These are phyloP conservation scores for Diadromus collaris DNA, from an alignment of 2,888 invertebrate genomes.

Conservation along the genomic window DNA sequence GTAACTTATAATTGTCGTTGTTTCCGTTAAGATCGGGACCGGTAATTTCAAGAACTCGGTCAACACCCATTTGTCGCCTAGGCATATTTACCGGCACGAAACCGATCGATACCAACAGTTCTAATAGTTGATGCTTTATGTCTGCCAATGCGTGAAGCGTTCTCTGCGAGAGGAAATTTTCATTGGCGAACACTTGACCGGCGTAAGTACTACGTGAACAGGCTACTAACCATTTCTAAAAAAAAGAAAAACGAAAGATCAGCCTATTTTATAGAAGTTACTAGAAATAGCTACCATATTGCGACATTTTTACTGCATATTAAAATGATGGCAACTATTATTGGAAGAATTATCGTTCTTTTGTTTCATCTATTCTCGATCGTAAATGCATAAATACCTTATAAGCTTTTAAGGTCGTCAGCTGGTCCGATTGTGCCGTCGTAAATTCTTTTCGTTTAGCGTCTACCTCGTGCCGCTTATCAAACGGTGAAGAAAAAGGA, in stretches of 20 bases:
- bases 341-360: not conserved
- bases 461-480: conserved; percentile 86
- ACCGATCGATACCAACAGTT: conserved; percentile 88
- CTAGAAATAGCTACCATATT: not conserved
- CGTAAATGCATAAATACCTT: conserved; percentile 82
- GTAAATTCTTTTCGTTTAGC: conserved; percentile 89
- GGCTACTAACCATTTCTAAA: conserved; percentile 90
- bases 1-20: conserved; percentile 87
- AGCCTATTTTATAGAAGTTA: not conserved
- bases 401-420: conserved; percentile 92
- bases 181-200: conserved; percentile 89
- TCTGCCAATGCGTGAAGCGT: conserved; percentile 93
- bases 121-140: conserved; percentile 91
- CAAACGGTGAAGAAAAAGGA: conserved; percentile 89
- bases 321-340: not conserved
- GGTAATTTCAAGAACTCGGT: conserved; percentile 85
- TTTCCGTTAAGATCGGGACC: conserved; percentile 87
- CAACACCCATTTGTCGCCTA: conserved; percentile 82
- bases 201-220: conserved; percentile 85
- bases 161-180: conserved; percentile 91
- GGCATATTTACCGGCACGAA: conserved; percentile 87
- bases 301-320: not conserved
- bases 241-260: conserved; percentile 62
- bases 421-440: conserved; percentile 92
- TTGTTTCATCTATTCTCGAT: not conserved